Evolutionary conservation across 2,113 vertebrate genomes (phyloP).

Genomic region (Hyaena hyaena): DNA sequence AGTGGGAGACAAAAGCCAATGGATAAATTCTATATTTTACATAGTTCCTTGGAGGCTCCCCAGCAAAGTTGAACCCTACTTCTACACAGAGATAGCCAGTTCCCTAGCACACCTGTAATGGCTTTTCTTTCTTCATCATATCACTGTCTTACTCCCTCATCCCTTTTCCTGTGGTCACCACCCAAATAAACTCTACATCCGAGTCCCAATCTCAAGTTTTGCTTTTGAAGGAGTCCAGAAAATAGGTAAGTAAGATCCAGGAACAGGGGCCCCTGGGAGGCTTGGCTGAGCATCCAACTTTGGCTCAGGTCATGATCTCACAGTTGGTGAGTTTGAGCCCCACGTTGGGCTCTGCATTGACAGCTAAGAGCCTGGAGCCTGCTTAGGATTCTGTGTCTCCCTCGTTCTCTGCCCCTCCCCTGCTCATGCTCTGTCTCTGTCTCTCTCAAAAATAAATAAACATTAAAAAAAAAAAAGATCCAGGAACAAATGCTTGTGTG

Average conservation of each 20-base stretch:
- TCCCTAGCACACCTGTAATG: background rate
- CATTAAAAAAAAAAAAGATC: background rate
- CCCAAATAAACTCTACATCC: background rate
- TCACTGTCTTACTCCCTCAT: background rate
- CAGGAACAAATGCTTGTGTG: background rate
- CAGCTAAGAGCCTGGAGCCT: no score
- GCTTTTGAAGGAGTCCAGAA: background rate
- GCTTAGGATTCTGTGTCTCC: no score
- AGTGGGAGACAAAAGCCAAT: background rate
- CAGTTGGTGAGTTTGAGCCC: no score
- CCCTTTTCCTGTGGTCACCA: no score
- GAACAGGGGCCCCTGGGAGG: background rate
- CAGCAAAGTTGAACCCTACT: background rate
- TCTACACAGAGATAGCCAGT: background rate
- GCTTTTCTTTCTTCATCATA: background rate
- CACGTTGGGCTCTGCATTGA: no score
- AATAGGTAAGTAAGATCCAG: background rate
- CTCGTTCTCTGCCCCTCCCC: no score
- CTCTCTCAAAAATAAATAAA: no score
- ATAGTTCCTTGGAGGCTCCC: background rate
- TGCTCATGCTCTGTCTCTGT: no score
- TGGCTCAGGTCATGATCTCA: no score
- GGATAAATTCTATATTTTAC: background rate
- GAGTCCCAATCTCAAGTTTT: background rate
- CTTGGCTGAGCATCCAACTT: no score